Evolutionary conservation across 2,797 vertebrate species (phyloP).

Genomic region (Podarcis lilfordi): DNA sequence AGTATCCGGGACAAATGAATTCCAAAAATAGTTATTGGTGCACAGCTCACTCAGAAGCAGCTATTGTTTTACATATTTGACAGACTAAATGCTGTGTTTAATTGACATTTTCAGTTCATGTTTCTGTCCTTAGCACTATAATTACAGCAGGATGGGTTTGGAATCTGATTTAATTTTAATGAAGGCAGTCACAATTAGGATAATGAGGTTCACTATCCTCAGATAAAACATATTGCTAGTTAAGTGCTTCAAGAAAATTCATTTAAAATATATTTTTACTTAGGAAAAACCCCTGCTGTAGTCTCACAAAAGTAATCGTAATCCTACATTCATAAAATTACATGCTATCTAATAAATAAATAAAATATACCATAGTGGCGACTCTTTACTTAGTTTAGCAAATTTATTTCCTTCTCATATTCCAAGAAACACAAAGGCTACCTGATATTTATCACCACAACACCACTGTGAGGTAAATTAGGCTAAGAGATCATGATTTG

Average conservation of each 20-base stretch:
- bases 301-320: constrained; percentile 11
- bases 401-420: background rate
- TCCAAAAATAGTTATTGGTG: constrained; percentile 16
- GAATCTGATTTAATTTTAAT: constrained; percentile 33
- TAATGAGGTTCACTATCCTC: constrained; percentile 32
- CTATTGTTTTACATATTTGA: background rate
- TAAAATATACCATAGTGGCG: constrained; percentile 19
- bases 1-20: constrained; percentile 13
- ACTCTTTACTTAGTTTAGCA: background rate
- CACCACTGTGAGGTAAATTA: background rate
- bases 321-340: constrained; percentile 9
- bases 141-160: background rate
- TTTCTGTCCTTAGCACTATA: constrained; percentile 25
- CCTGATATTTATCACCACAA: no score
- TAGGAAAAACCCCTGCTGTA: constrained; percentile 14
- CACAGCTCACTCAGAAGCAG: constrained; percentile 31
- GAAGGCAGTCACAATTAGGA: constrained; percentile 22
- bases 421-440: background rate
- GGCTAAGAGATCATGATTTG: background rate
- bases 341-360: constrained; percentile 18
- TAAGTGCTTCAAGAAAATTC: constrained; percentile 32
- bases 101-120: constrained; percentile 26
- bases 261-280: background rate
- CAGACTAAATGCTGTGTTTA: constrained; percentile 31
- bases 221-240: constrained; percentile 1